Conservation (phyloP, 2,113 vertebrate species). For the Helogale parvula region DNA sequence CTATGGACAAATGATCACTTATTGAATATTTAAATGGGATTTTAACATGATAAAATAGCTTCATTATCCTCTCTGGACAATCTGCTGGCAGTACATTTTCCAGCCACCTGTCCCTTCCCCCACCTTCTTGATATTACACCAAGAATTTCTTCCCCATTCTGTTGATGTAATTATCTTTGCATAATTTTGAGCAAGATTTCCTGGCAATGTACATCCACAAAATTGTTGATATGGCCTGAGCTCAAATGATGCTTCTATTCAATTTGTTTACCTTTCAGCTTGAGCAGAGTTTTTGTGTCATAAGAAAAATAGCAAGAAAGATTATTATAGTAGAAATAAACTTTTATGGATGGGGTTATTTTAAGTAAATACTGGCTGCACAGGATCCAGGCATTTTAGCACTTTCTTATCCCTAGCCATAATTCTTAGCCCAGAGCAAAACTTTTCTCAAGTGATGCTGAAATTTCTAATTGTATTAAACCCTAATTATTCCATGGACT, state of each 20-base stretch:
- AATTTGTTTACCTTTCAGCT: slow-evolving; percentile 32
- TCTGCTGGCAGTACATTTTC: slow-evolving; percentile 6
- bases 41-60: slow-evolving; percentile 24
- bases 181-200: slow-evolving; percentile 65
- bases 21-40: slow-evolving; percentile 12
- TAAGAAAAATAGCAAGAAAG: slow-evolving; percentile 48
- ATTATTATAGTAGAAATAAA: slow-evolving; percentile 15
- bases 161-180: slow-evolving; percentile 63
- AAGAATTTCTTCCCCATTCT: slow-evolving; percentile 33
- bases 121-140: slow-evolving; percentile 51
- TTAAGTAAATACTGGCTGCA: slow-evolving; percentile 43
- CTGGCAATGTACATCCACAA: slow-evolving; percentile 59
- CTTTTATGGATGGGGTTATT: slow-evolving; percentile 41
- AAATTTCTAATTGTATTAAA: slow-evolving; percentile 38
- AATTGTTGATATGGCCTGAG: slow-evolving; percentile 53
- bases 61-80: slow-evolving; percentile 53
- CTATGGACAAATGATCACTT: background rate
- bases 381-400: slow-evolving; percentile 5
- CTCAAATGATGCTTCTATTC: slow-evolving; percentile 58
- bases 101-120: background rate
- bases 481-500: background rate
- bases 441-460: background rate
- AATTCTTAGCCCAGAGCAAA: slow-evolving; percentile 3
- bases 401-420: slow-evolving; percentile 20
- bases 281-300: slow-evolving; percentile 53